A percentile compares a stretch with the other conserved stretches of the same genome.
Evolutionary conservation across 2,113 vertebrate species (phyloP).

Genomic region (Cyanoramphus novaezelandiae): DNA sequence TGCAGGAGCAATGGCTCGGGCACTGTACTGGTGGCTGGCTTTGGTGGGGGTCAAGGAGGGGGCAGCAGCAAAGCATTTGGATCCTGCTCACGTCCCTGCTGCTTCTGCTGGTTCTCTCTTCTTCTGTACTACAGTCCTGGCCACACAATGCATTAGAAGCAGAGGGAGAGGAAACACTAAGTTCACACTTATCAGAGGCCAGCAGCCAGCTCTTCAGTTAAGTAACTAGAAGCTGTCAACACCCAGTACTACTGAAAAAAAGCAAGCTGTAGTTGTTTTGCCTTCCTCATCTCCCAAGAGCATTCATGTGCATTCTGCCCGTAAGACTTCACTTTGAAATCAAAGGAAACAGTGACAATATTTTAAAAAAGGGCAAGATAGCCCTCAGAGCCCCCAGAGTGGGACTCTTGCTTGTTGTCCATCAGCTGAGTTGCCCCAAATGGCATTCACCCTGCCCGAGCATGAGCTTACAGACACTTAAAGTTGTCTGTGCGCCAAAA

Average conservation of each 20-base stretch:
- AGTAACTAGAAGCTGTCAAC: not conserved
- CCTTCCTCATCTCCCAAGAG: not conserved
- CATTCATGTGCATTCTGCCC: not conserved
- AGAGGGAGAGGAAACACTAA: not conserved
- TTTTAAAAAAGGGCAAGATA: not conserved
- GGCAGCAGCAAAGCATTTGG: not conserved
- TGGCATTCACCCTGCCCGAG: rapidly evolving
- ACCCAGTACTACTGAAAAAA: not conserved
- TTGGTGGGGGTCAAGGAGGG: not conserved
- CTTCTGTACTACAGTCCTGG: not conserved
- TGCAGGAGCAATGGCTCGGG: not conserved
- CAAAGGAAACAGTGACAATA: not conserved
- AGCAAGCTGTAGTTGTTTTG: not conserved
- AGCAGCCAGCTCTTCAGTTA: not conserved
- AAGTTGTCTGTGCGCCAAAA: not conserved
- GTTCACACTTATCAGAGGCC: not conserved
- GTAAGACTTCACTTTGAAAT: not conserved
- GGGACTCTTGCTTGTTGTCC: not conserved
- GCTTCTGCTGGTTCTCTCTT: not conserved
- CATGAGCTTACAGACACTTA: not conserved
- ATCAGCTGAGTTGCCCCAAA: not conserved
- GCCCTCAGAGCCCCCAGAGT: not conserved
- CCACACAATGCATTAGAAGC: rapidly evolving
- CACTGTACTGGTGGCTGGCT: not conserved
- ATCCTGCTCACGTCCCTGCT: not conserved